These are phyloP conservation scores for Agelas oroides DNA, from an alignment of 37 sponge, comb jelly and placozoan species.

Conservation along the genomic window DNA sequence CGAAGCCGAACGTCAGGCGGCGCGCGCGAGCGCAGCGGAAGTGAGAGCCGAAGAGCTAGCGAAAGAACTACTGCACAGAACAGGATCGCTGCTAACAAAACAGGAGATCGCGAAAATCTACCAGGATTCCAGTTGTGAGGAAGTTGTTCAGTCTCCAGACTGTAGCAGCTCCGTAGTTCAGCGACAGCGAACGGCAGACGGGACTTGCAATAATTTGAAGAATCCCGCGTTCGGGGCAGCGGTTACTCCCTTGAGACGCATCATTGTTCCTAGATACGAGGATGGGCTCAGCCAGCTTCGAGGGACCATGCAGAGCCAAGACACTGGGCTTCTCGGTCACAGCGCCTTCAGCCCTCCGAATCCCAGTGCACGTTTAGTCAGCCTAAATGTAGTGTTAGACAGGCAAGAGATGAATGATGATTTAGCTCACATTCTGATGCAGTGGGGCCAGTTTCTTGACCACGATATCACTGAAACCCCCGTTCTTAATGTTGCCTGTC, in stretches of 20 bases:
- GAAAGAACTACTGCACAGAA: slow-evolving; percentile 47
- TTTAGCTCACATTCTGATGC: slow-evolving; percentile 84
- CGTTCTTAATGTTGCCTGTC: not conserved
- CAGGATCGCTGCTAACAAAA: slow-evolving; percentile 54
- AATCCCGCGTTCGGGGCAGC: slow-evolving; percentile 53
- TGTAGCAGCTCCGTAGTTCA: not conserved
- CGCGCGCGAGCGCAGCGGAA: not conserved
- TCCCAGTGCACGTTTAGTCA: slow-evolving; percentile 62
- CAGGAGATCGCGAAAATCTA: slow-evolving; percentile 43
- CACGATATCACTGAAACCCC: slow-evolving; percentile 79
- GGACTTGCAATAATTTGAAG: slow-evolving; percentile 69
- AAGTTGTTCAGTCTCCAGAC: not conserved
- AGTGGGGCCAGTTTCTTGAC: slow-evolving; percentile 96
- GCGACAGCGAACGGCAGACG: slow-evolving; percentile 60
- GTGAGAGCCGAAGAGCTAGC: slow-evolving; percentile 58
- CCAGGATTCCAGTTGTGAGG: not conserved
- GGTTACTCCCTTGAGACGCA: slow-evolving; percentile 32
- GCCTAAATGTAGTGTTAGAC: slow-evolving; percentile 13
- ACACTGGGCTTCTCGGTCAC: not conserved
- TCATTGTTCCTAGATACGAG: slow-evolving; percentile 63
- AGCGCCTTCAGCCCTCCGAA: slow-evolving; percentile 11
- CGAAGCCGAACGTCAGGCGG: too few species aligned
- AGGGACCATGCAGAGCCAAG: slow-evolving; percentile 54
- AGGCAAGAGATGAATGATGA: slow-evolving; percentile 1
- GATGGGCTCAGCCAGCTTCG: slow-evolving; percentile 23